phyloP scores from a whole-genome alignment of 1,140 invertebrate species.

The Mamestra configurata region DNA sequence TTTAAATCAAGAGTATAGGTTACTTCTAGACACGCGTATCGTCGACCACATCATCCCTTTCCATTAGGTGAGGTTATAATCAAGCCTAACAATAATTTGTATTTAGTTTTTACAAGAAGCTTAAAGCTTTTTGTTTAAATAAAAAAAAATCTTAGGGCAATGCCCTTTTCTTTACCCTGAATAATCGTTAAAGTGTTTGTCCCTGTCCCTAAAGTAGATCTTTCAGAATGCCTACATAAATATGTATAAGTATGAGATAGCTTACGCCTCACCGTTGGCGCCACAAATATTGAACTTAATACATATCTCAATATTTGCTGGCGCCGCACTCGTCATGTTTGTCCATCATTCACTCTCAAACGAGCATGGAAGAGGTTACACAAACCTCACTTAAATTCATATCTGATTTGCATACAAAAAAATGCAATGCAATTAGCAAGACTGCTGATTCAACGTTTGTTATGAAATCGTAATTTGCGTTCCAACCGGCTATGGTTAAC shows the following conservation, averaged over 20 bases:
- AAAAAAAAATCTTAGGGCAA: too few species aligned
- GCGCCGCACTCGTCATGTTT: constrained; percentile 21
- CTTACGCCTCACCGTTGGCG: background rate
- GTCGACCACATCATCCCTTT: too few species aligned
- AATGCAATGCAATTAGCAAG: constrained; percentile 24
- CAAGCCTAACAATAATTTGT: too few species aligned
- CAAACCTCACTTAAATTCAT: constrained; percentile 14
- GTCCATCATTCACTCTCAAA: constrained; percentile 28
- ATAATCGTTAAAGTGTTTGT: background rate
- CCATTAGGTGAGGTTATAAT: too few species aligned
- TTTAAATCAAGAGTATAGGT: too few species aligned
- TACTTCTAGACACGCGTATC: too few species aligned
- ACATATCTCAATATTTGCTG: constrained; percentile 37
- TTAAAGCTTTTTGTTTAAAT: too few species aligned
- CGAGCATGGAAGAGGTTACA: constrained; percentile 25
- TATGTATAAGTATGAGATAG: background rate
- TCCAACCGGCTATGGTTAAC: constrained; percentile 6
- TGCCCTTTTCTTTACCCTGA: too few species aligned
- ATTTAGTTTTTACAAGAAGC: too few species aligned
- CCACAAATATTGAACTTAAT: constrained; percentile 27
- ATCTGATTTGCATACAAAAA: constrained; percentile 41
- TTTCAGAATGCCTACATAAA: background rate
- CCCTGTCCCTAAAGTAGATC: too few species aligned
- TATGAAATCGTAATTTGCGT: constrained; percentile 36
- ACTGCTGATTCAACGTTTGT: constrained; percentile 22